A percentile compares a stretch with the other conserved stretches of the same genome.
Conservation (phyloP, 2,888 invertebrate genomes). For the Dromius quadrimaculatus region DNA sequence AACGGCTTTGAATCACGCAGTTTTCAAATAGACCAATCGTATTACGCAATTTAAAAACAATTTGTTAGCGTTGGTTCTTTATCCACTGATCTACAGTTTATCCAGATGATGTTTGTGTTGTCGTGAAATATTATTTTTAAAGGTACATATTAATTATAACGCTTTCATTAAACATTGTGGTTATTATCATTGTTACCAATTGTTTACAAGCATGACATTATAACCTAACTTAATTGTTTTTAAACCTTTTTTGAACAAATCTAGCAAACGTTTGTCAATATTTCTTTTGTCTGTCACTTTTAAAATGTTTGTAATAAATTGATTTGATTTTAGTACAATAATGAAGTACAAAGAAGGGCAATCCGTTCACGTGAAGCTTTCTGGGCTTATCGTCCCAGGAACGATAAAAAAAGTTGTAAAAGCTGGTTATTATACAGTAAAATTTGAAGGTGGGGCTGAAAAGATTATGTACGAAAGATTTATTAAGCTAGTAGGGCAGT, state of each 20-base stretch:
- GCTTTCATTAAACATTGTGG: conserved; percentile 2
- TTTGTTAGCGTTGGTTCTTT: conserved; percentile 39
- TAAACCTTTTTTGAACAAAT: conserved; percentile 31
- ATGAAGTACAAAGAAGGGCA: conserved; percentile 43
- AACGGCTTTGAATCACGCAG: conserved; percentile 18
- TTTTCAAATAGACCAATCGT: conserved; percentile 21
- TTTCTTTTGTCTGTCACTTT: neutral
- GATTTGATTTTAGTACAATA: neutral
- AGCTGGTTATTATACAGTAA: conserved; percentile 27
- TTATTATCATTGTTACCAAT: conserved; percentile 3
- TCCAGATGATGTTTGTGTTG: conserved; percentile 5
- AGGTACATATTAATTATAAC: conserved; percentile 16
- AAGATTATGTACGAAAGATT: neutral
- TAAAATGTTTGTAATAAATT: neutral
- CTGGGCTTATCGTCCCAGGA: conserved; percentile 11
- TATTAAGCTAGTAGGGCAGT: conserved; percentile 4
- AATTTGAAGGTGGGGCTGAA: conserved; percentile 37
- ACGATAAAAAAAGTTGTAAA: conserved; percentile 16
- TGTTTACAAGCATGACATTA: neutral
- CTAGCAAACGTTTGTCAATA: neutral
- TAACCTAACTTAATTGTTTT: conserved; percentile 42
- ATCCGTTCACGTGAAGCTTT: conserved; percentile 22
- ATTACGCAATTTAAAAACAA: conserved; percentile 29
- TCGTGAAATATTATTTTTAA: neutral
- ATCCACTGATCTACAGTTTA: neutral